Evolutionary conservation across 2,797 vertebrate species (phyloP).

Genomic region (Pangasius mekongensis): DNA sequence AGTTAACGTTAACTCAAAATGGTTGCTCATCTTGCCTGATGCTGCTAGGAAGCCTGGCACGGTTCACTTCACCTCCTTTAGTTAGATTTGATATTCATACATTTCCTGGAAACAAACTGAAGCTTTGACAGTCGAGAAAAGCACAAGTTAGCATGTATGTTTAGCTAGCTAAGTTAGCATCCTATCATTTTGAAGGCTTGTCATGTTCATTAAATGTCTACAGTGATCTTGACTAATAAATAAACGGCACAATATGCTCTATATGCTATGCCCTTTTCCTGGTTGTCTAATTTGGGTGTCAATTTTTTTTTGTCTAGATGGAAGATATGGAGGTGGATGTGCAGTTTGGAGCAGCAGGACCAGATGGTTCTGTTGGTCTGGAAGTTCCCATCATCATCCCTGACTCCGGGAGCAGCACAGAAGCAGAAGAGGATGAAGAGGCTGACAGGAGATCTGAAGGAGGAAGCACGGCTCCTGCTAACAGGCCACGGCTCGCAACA

Average conservation of each 20-base stretch:
- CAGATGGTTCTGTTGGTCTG: conserved; percentile 16
- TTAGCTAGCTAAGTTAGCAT: background rate
- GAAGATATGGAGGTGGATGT: conserved; percentile 88
- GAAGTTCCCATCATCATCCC: conserved; percentile 53
- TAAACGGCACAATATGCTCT: background rate
- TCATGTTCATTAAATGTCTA: background rate
- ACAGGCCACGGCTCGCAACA: background rate
- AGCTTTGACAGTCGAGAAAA: background rate
- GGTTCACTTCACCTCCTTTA: background rate
- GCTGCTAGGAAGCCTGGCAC: too few species aligned
- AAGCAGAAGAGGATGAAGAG: conserved; percentile 62
- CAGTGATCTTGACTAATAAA: background rate
- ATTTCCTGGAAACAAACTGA: background rate
- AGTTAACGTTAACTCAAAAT: background rate
- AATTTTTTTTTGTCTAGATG: conserved; percentile 52
- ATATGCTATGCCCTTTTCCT: background rate
- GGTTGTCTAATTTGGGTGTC: background rate
- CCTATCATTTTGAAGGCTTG: background rate
- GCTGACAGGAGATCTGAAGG: background rate
- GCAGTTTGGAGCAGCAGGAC: conserved; percentile 44
- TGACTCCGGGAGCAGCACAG: conserved; percentile 75
- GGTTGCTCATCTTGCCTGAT: background rate
- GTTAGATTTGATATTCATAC: background rate
- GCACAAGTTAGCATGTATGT: background rate
- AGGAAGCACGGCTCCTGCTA: background rate